Conservation (phyloP, 1,140 invertebrate species). For the Brachionus koreanus region DNA sequence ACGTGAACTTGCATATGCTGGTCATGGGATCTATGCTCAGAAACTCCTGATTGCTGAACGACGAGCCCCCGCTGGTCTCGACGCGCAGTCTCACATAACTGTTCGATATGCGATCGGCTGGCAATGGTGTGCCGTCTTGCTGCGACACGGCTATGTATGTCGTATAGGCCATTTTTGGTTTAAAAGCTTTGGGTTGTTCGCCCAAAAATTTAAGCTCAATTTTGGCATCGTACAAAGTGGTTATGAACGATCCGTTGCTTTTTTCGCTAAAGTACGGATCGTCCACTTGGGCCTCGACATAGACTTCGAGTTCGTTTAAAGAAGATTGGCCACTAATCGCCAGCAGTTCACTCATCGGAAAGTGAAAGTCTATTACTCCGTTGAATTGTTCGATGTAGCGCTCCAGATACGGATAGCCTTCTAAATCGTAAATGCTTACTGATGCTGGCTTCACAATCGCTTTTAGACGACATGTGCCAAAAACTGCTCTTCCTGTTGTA, state of each 20-base stretch:
- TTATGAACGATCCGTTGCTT: constrained; percentile 74
- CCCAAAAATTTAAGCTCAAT: constrained; percentile 78
- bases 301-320: constrained; percentile 77
- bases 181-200: constrained; percentile 83
- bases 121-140: constrained; percentile 38
- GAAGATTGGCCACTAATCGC: constrained; percentile 52
- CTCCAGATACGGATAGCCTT: constrained; percentile 31
- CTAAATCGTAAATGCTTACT: neutral
- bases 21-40: constrained; percentile 1
- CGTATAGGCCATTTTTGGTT: constrained; percentile 81
- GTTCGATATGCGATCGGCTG: neutral
- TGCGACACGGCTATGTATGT: constrained; percentile 66
- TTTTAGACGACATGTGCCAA: constrained; percentile 77
- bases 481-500: constrained; percentile 57
- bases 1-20: constrained; percentile 44
- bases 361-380: constrained; percentile 77
- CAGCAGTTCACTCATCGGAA: constrained; percentile 70
- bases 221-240: constrained; percentile 78
- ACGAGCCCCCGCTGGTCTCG: constrained; percentile 51
- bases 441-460: constrained; percentile 60
- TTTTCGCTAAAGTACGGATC: constrained; percentile 82
- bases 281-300: constrained; percentile 71
- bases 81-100: constrained; percentile 49
- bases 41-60: constrained; percentile 45
- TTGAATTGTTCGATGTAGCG: constrained; percentile 63